Conservation (phyloP, 2,797 vertebrate species). For the Mus caroli region DNA sequence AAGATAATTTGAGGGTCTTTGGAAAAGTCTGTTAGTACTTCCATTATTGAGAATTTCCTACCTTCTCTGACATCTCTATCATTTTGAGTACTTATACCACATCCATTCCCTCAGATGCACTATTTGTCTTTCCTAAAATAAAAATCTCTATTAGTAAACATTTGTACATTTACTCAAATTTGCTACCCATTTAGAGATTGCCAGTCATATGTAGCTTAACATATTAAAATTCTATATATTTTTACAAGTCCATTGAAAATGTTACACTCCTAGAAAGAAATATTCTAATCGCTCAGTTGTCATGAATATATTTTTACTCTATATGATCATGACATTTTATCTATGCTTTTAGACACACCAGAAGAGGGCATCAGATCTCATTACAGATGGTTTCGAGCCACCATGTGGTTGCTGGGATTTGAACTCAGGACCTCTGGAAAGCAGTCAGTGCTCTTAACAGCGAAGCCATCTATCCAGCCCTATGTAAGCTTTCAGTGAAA, state of each 20-base stretch:
- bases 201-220: background rate
- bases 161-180: background rate
- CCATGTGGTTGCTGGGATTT: too few species aligned
- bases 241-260: background rate
- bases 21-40: background rate
- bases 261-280: background rate
- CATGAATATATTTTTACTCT: background rate
- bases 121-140: conserved; percentile 11
- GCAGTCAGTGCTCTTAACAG: too few species aligned
- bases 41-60: background rate
- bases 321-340: background rate
- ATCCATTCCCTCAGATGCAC: background rate
- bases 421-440: too few species aligned
- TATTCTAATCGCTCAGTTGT: background rate
- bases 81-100: background rate
- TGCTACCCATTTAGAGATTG: background rate
- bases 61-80: background rate
- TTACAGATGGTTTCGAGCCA: too few species aligned
- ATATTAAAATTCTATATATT: background rate
- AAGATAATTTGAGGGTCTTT: conserved; percentile 27
- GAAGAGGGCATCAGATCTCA: too few species aligned
- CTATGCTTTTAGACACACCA: background rate
- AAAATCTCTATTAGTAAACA: conserved; percentile 14
- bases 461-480: too few species aligned
- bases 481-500: background rate